Conservation (phyloP, 2,888 invertebrate genomes). For the Camponotus fellah region DNA sequence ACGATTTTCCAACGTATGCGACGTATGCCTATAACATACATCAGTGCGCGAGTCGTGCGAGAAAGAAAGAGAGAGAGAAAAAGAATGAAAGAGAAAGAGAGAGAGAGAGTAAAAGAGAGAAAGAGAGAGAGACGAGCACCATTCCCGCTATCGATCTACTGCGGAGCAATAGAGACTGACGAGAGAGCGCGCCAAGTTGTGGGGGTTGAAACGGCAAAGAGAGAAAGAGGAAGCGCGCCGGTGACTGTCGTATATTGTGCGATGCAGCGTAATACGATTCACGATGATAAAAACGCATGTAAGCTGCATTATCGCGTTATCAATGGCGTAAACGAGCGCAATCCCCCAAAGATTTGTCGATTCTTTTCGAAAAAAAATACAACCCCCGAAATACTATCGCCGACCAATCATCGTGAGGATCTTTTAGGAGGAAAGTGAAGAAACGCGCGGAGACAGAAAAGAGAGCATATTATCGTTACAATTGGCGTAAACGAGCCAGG, state of each 20-base stretch:
- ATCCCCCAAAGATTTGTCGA: background rate
- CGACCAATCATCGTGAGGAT: background rate
- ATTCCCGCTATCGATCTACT: constrained; percentile 82
- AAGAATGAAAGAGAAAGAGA: constrained; percentile 58
- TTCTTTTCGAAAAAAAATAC: background rate
- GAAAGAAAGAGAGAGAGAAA: constrained; percentile 62
- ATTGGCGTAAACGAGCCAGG: background rate
- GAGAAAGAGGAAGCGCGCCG: constrained; percentile 57
- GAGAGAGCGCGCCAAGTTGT: constrained; percentile 65
- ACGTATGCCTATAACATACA: constrained; percentile 74
- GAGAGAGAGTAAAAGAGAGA: constrained; percentile 64
- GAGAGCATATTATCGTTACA: background rate
- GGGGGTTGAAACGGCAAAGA: constrained; percentile 67
- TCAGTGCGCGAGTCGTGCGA: constrained; percentile 70
- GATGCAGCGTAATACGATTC: constrained; percentile 24
- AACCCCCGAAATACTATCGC: background rate
- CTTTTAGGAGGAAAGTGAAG: background rate
- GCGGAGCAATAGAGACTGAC: constrained; percentile 77
- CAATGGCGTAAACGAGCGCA: background rate
- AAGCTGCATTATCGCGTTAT: background rate
- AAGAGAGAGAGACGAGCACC: constrained; percentile 60
- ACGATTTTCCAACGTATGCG: constrained; percentile 73
- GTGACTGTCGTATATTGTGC: constrained; percentile 19
- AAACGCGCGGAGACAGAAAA: background rate
- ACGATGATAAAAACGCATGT: constrained; percentile 24